Base-by-base conservation (phyloP, 64 coral and sea anemone species). In the Actinia equina region DNA sequence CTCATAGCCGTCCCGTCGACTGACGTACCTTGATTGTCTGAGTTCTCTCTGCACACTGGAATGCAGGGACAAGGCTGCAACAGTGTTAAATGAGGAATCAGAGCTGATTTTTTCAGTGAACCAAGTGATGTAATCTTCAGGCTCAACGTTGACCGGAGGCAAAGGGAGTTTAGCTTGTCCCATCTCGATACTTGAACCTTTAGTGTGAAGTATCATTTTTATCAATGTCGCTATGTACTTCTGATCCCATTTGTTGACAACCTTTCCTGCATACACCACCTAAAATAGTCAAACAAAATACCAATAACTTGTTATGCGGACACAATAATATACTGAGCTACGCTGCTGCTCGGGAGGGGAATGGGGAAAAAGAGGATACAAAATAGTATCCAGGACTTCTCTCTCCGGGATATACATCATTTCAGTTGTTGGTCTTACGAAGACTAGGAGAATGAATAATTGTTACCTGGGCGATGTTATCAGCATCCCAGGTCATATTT, bases 131-230 rank as follows among this genome's bases (percentile, higher is more conserved):
- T 98, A 98, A 18, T 98, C 93, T 44, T 77, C 42, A 8, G 96
- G 96, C 52, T 98, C 96, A 23, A 98, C 90, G 63, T 98, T 98
- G 23, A 91, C 85, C 3, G 96, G 93, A 43, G 95, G 95, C n/a
- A 98, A 87, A 43, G 96, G 96, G 17, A 98, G 46, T 52, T 55
- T 83, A 14, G 88, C 42, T 30, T 86, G 64, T 0, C 95, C 93
- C 16, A 98, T 79, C 20, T 61, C 84, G 3, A 98, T 80, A 12
- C 83, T 83, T 20, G 96, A 98, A 5, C 89, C 80, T 52, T 89
- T 65, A 41, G 93, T 84, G 17, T 92, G 87, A 0, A 94, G 90
- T 65, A 98, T 60, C 41, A 90, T 87, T n/a, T 89, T 77, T 19
- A 70, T 61, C 42, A 98, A 59, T 25, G 88, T 88, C 45, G 37